Percentiles rank a stretch among this genome's conserved stretches.
Evolutionary conservation across 2,113 vertebrate genomes (phyloP).

Genomic region (Ibidorhyncha struthersii): DNA sequence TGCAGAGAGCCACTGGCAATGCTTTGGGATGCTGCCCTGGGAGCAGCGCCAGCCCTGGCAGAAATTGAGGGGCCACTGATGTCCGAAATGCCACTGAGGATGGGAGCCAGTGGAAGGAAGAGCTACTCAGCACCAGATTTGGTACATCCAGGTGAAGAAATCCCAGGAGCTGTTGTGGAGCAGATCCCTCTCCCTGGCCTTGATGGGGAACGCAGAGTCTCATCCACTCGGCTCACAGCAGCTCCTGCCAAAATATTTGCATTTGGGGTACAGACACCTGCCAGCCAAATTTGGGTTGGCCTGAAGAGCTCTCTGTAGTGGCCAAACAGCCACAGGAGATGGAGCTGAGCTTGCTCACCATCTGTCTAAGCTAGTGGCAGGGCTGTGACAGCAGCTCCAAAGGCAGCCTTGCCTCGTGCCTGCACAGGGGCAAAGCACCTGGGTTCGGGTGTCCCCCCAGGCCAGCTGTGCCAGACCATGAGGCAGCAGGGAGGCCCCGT

Average conservation of each 20-base stretch:
- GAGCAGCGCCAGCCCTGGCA: not conserved
- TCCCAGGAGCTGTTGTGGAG: not conserved
- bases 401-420: not conserved
- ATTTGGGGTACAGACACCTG: not conserved
- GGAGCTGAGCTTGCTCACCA: not conserved
- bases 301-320: not conserved
- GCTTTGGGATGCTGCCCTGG: not conserved
- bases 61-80: not conserved
- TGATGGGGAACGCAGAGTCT: rapidly evolving
- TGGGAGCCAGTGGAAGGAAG: not conserved
- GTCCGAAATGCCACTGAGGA: not conserved
- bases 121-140: not conserved
- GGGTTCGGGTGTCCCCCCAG: rapidly evolving
- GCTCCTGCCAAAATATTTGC: not conserved
- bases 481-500: rapidly evolving
- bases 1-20: rapidly evolving
- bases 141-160: not conserved
- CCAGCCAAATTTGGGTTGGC: not conserved
- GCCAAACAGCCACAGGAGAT: conserved; percentile 5
- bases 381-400: rapidly evolving
- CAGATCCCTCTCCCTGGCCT: not conserved
- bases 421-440: rapidly evolving
- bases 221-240: not conserved
- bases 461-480: rapidly evolving
- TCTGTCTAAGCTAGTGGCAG: not conserved